Evolutionary conservation across 1,140 invertebrate species (phyloP).

Genomic region (Drosophila ironensis): DNA sequence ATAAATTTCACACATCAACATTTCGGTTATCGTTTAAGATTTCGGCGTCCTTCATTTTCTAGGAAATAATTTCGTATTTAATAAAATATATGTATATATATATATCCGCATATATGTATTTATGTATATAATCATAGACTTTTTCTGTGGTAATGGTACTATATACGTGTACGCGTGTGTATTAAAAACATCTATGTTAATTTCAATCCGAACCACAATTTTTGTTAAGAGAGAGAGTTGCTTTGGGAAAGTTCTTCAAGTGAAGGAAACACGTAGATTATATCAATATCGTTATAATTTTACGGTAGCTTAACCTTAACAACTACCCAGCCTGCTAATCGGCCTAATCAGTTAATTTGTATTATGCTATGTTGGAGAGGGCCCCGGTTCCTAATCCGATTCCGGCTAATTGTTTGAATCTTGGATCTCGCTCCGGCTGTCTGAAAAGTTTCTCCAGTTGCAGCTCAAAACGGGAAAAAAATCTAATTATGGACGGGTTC

Average conservation of each 20-base stretch:
- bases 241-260: conserved; percentile 31
- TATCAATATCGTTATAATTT: conserved; percentile 16
- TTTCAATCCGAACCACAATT: conserved; percentile 69
- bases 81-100: conserved; percentile 69
- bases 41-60: conserved; percentile 20
- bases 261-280: conserved; percentile 59
- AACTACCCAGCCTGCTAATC: conserved; percentile 16
- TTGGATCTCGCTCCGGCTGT: conserved; percentile 26
- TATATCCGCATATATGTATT: conserved; percentile 33
- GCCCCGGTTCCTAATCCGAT: background rate
- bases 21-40: conserved; percentile 62
- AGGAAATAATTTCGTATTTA: conserved; percentile 71
- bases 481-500: conserved; percentile 81
- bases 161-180: conserved; percentile 12
- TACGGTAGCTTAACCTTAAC: conserved; percentile 13
- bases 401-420: conserved; percentile 21
- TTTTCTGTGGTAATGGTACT: conserved; percentile 28
- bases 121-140: conserved; percentile 48
- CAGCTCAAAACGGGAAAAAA: conserved; percentile 63
- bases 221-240: conserved; percentile 30
- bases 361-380: conserved; percentile 31
- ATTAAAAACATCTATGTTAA: conserved; percentile 64
- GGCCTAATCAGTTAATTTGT: background rate
- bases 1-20: conserved; percentile 82
- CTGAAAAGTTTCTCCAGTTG: conserved; percentile 13